phyloP scores from a whole-genome alignment of 2,888 invertebrate species.

The Eristalinus sepulchralis region DNA sequence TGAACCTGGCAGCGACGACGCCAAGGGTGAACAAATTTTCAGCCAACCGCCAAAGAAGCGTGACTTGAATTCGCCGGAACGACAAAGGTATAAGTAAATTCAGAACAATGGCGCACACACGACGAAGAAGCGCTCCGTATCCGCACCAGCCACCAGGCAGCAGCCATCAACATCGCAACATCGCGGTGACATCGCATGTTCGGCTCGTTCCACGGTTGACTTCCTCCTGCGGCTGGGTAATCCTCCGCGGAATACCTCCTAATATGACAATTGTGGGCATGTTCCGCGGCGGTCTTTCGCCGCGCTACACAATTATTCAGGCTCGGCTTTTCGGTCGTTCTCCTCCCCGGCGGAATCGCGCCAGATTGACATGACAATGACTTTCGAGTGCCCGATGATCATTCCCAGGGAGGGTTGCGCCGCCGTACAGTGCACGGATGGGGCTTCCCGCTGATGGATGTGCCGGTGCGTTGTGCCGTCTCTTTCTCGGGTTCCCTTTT shows the following conservation, averaged over 20 bases:
- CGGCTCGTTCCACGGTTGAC: slow-evolving; percentile 52
- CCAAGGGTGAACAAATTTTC: slow-evolving; percentile 22
- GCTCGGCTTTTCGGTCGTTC: slow-evolving; percentile 30
- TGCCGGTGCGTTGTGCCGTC: slow-evolving; percentile 46
- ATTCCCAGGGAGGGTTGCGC: slow-evolving; percentile 56
- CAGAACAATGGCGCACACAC: slow-evolving; percentile 62
- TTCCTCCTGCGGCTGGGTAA: slow-evolving; percentile 39
- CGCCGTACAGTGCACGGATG: slow-evolving; percentile 27
- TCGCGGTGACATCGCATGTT: slow-evolving; percentile 59
- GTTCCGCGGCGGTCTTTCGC: slow-evolving; percentile 58
- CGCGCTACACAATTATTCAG: slow-evolving; percentile 61
- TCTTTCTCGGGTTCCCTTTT: slow-evolving; percentile 44
- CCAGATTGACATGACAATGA: slow-evolving; percentile 66
- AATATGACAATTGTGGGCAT: slow-evolving; percentile 70
- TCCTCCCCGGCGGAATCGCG: neutral
- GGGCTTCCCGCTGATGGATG: slow-evolving; percentile 53
- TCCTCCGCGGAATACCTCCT: slow-evolving; percentile 57
- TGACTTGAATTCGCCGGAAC: slow-evolving; percentile 56
- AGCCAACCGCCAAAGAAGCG: slow-evolving; percentile 43
- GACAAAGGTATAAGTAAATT: slow-evolving; percentile 38
- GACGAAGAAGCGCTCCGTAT: slow-evolving; percentile 44
- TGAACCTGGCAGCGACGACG: slow-evolving; percentile 38
- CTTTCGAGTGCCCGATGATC: slow-evolving; percentile 48
- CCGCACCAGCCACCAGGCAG: slow-evolving; percentile 15
- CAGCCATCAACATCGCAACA: slow-evolving; percentile 25